These are phyloP conservation scores for Cinara cedri DNA, from an alignment of 2,888 invertebrate species.

Conservation along the genomic window DNA sequence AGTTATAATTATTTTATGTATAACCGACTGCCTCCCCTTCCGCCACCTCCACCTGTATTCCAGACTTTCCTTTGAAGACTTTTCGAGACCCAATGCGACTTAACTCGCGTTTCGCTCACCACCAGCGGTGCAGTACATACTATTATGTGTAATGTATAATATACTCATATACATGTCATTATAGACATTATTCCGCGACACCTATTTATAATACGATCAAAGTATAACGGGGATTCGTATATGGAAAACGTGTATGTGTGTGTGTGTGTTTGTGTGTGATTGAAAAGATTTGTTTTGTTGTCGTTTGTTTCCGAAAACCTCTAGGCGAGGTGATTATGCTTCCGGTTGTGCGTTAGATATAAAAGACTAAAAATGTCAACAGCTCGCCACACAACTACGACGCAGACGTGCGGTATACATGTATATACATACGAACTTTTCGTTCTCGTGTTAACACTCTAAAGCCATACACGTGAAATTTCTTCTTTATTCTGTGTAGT, in stretches of 20 bases:
- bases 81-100: too few species aligned
- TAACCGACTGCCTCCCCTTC: too few species aligned
- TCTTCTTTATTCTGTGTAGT: not conserved
- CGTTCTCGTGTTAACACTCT: constrained; percentile 36
- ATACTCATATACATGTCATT: too few species aligned
- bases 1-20: too few species aligned
- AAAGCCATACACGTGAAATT: constrained; percentile 12
- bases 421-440: not conserved
- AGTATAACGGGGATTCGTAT: not conserved
- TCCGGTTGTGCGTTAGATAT: constrained; percentile 25
- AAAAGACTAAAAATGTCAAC: constrained; percentile 38
- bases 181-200: not conserved
- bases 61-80: too few species aligned
- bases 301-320: constrained; percentile 14
- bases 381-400: constrained; percentile 15
- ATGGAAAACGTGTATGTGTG: not conserved
- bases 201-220: not conserved
- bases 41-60: too few species aligned
- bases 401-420: not conserved
- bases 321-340: not conserved
- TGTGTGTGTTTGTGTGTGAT: not conserved
- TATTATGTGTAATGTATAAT: too few species aligned
- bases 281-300: constrained; percentile 13
- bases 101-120: too few species aligned
- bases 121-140: too few species aligned